phyloP scores from a whole-genome alignment of 2,113 vertebrate species.

The Australoheros scitulus region DNA sequence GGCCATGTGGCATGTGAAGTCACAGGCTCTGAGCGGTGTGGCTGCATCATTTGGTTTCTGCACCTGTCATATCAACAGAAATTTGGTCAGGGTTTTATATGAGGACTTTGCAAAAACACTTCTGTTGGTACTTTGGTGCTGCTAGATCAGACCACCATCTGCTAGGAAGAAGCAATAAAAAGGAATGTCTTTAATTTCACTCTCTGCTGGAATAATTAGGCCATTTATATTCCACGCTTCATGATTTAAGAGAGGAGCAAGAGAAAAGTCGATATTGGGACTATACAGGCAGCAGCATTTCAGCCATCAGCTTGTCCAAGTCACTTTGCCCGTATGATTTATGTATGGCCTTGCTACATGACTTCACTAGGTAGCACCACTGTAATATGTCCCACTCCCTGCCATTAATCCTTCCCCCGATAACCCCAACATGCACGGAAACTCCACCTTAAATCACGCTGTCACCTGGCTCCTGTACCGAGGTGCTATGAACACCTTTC shows the following conservation, averaged over 20 bases:
- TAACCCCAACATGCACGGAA: slow-evolving; percentile 77
- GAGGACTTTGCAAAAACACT: slow-evolving; percentile 9
- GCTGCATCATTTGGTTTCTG: slow-evolving; percentile 8
- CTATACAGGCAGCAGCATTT: slow-evolving; percentile 74
- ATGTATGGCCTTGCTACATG: slow-evolving; percentile 73
- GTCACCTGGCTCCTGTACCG: slow-evolving; percentile 33
- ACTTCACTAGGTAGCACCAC: slow-evolving; percentile 61
- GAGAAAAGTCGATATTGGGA: slow-evolving; percentile 71
- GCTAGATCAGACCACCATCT: slow-evolving; percentile 63
- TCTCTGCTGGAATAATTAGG: slow-evolving; percentile 76
- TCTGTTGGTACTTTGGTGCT: slow-evolving; percentile 18
- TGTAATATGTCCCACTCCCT: slow-evolving; percentile 69
- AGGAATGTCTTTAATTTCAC: slow-evolving; percentile 72
- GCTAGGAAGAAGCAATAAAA: slow-evolving; percentile 58
- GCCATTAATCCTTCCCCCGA: slow-evolving; percentile 75
- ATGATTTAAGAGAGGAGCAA: slow-evolving; percentile 75
- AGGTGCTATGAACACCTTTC: slow-evolving; percentile 36
- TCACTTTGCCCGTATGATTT: slow-evolving; percentile 80
- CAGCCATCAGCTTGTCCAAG: slow-evolving; percentile 75
- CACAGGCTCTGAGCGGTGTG: not conserved
- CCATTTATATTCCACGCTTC: slow-evolving; percentile 78
- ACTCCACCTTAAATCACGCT: slow-evolving; percentile 71
- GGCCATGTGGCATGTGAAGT: slow-evolving; percentile 17
- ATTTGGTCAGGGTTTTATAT: not conserved
- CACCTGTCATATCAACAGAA: slow-evolving; percentile 34